Evolutionary conservation across 2,888 invertebrate species (phyloP), one percentile per base, ranked within the genome.

Genomic region (Acanthosoma haemorrhoidale): DNA sequence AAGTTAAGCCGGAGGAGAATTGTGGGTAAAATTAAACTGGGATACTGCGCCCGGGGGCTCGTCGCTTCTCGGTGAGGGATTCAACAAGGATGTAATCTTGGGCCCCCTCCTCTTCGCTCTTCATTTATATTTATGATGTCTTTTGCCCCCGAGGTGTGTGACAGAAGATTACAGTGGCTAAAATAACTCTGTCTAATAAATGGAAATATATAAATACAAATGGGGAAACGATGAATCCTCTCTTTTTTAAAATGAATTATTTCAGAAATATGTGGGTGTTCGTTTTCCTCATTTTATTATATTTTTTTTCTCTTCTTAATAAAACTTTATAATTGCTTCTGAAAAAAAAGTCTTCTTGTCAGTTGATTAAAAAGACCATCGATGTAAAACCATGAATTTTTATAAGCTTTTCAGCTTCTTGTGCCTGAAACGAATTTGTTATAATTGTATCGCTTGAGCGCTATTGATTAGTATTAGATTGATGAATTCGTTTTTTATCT

Each of bases 91-190:
- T 51, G 51, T 51, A 51, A 51, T 51, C 51, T 51, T 51, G 25
- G 25, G 1, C 25, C 25, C 51, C 51, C 51, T n/a, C n/a, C n/a
- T 51, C 51, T 51, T 25, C n/a, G 25, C 51, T 25, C 51, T 16
- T 51, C 51, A 51, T 51, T 51, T 51, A 51, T 51, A 51, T 51
- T 51, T 51, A 51, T 51, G 51, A 51, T 51, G 51, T 51, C 51
- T 51, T 51, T 51, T 51, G 51, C 51, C 51, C n/a, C 51, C 51
- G 51, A 51, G 51, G 51, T 51, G 51, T 51, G 51, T 51, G 51
- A 51, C 51, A 51, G 51, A 51, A 51, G 21, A 51, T 51, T 51
- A 51, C 51, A 51, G 25, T 25, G 25, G 25, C 25, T n/a, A 51
- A 25, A 25, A 51, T 51, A 25, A 51, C 51, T 25, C 25, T 21